Base-by-base conservation (phyloP, 1,140 invertebrate species). In the Catajapyx aquilonaris region DNA sequence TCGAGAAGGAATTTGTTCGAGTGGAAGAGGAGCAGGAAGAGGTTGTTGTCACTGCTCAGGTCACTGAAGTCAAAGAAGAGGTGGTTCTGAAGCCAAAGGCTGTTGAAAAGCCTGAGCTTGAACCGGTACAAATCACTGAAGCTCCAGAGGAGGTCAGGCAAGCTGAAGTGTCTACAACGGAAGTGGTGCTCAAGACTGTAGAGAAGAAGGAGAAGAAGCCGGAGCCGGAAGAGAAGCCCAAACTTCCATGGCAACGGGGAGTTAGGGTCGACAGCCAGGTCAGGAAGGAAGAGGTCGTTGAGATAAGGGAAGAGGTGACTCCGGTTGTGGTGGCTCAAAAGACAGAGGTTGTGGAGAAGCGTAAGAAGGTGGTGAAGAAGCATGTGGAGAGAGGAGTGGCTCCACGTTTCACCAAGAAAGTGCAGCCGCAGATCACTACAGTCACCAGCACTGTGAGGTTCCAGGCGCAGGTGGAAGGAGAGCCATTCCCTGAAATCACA, bases 341-440 rank as follows among this genome's bases (percentile, higher is more conserved):
- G 30, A 31, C 25, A 22, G 39, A 10, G 23, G 35, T 23, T 15
- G 31, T 22, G 41, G 39, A 17, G 13, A 18, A 41, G 15, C 28
- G 37, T n/a, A 39, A 41, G 34, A 20, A 31, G 10, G 30, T 13
- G 11, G 31, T n/a, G 4, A 30, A 22, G 34, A 41, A 16, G 23
- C 18, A 16, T 1, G 57, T 57, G 51, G 53, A 54, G 5, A 65
- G 62, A 50, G 53, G 49, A 13, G 58, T 65, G 41, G 69, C 77
- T 5, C 78, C 78, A 1, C 61, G 60, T 44, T 81, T 83, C 48
- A 68, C 68, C 7, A 63, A 77, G 49, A 66, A 73, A 35, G 55
- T 80, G 17, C 65, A 76, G 46, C 73, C 78, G 23, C 61, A 72
- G 4, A 64, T 71, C 37, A 60, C 61, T 2, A 63, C 75, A 44